Conservation (phyloP, 2,888 invertebrate species). For the Prenolepis imparis region DNA sequence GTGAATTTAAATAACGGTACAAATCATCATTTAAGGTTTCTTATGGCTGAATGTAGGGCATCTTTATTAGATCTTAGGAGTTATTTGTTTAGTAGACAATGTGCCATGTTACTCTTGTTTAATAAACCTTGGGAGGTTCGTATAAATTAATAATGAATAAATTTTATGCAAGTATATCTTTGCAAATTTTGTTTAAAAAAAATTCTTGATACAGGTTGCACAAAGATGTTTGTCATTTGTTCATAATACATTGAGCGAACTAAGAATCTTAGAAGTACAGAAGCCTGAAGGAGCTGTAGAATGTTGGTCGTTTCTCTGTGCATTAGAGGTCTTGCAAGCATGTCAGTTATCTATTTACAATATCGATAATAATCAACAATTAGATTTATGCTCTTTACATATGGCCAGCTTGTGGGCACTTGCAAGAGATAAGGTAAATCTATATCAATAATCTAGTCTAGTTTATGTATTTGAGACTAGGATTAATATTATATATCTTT, state of each 20-base stretch:
- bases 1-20: slow-evolving; percentile 90
- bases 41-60: slow-evolving; percentile 86
- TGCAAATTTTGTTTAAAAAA: slow-evolving; percentile 21
- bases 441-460: neutral
- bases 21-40: slow-evolving; percentile 87
- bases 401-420: slow-evolving; percentile 96
- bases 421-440: slow-evolving; percentile 93
- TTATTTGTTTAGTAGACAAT: slow-evolving; percentile 97
- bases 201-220: slow-evolving; percentile 88
- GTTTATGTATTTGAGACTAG: neutral
- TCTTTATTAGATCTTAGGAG: slow-evolving; percentile 96
- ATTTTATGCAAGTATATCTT: slow-evolving; percentile 11
- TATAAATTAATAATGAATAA: slow-evolving; percentile 58
- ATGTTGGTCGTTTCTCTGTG: slow-evolving; percentile 97
- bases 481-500: neutral
- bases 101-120: slow-evolving; percentile 92
- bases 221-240: slow-evolving; percentile 95
- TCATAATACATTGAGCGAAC: slow-evolving; percentile 95
- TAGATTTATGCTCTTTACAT: slow-evolving; percentile 92
- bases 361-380: slow-evolving; percentile 88
- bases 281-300: slow-evolving; percentile 94
- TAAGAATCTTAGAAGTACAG: slow-evolving; percentile 92
- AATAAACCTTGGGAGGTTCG: slow-evolving; percentile 94
- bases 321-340: slow-evolving; percentile 94
- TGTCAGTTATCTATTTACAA: slow-evolving; percentile 90